Percentiles rank a stretch among this genome's conserved stretches.
These are phyloP conservation scores for Nematopogon swammerdamellus DNA, from an alignment of 2,888 invertebrate species.

Conservation along the genomic window DNA sequence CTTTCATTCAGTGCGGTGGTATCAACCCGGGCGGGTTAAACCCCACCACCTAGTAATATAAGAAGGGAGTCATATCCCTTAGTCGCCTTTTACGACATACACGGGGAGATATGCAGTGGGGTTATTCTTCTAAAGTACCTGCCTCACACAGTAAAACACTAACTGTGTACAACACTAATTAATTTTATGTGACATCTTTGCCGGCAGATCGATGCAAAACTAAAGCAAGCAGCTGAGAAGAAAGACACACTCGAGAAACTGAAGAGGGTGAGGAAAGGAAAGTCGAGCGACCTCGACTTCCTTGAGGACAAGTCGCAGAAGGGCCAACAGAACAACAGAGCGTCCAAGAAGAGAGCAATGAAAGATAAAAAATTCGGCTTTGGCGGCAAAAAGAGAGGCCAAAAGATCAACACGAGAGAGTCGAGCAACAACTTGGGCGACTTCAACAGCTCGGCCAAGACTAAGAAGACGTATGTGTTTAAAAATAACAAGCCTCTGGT, in stretches of 20 bases:
- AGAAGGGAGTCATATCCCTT: too few species aligned
- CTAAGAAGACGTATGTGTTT: constrained; percentile 28
- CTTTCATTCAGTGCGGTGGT: too few species aligned
- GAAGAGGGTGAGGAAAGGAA: constrained; percentile 88
- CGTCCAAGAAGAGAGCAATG: constrained; percentile 51
- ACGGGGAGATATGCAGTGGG: too few species aligned
- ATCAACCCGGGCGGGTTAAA: too few species aligned
- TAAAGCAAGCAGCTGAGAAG: constrained; percentile 87
- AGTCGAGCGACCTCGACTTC: constrained; percentile 76
- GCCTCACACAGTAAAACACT: too few species aligned
- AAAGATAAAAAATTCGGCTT: constrained; percentile 90
- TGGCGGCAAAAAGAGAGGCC: constrained; percentile 92
- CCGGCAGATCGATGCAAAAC: constrained; percentile 78
- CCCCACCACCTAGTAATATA: too few species aligned
- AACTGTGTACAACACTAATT: too few species aligned
- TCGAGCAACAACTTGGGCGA: constrained; percentile 70
- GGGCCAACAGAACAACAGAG: constrained; percentile 34
- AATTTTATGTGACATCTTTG: too few species aligned
- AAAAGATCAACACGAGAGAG: constrained; percentile 81
- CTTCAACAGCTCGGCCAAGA: constrained; percentile 39
- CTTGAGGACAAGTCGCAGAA: constrained; percentile 60
- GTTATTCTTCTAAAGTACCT: too few species aligned
- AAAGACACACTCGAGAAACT: constrained; percentile 88
- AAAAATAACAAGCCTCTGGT: constrained; percentile 39
- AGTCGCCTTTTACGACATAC: too few species aligned